Conservation (phyloP, 2,797 vertebrate species). For the Pipistrellus nathusii region DNA sequence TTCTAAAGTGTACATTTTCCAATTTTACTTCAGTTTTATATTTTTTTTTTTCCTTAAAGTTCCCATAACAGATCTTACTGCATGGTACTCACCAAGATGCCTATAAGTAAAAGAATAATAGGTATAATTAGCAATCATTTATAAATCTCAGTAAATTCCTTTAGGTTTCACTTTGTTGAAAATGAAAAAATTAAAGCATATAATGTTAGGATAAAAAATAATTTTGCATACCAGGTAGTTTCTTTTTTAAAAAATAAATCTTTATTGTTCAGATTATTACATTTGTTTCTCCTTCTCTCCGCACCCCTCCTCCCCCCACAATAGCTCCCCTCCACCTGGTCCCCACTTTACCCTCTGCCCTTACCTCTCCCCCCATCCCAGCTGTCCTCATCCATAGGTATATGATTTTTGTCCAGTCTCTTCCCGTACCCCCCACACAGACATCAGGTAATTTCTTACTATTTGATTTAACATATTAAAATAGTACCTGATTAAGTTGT, state of each 20-base stretch:
- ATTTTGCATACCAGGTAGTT: not conserved
- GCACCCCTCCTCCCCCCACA: too few species aligned
- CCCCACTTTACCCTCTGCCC: too few species aligned
- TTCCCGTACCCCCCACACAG: too few species aligned
- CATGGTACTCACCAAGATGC: not conserved
- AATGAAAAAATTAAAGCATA: not conserved
- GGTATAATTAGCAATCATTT: not conserved
- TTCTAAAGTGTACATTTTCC: constrained; percentile 3
- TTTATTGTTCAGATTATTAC: too few species aligned
- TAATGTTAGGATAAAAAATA: not conserved
- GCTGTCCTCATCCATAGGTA: too few species aligned
- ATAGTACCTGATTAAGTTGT: not conserved
- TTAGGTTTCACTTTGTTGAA: not conserved
- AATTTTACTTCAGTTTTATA: not conserved
- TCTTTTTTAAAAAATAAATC: not conserved
- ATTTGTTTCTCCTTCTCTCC: too few species aligned
- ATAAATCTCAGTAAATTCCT: not conserved
- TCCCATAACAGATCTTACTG: not conserved
- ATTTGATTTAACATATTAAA: not conserved
- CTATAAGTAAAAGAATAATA: not conserved
- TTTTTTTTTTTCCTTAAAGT: not conserved
- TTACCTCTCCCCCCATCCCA: too few species aligned
- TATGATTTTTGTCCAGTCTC: too few species aligned
- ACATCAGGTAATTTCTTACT: not conserved
- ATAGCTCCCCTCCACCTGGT: too few species aligned